A percentile compares a stretch with the other conserved stretches of the same genome.
These are phyloP conservation scores for Sesia bembeciformis DNA, from an alignment of 2,888 invertebrate species.

Conservation along the genomic window DNA sequence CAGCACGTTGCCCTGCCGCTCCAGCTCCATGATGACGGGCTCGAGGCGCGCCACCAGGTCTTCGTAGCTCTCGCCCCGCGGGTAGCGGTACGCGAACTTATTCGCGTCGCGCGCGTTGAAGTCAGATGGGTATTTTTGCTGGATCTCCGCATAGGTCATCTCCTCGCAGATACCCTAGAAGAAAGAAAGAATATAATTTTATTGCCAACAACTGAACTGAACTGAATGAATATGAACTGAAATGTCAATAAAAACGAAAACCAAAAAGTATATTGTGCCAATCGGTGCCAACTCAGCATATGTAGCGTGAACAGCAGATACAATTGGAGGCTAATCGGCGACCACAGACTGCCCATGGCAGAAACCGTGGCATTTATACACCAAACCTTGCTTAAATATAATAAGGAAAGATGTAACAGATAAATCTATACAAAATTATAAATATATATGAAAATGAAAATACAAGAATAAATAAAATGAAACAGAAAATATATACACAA, in stretches of 20 bases:
- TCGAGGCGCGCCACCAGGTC: constrained; percentile 97
- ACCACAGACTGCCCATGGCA: too few relatives aligned
- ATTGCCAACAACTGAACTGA: not conserved
- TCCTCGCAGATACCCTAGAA: constrained; percentile 95
- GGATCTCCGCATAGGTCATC: constrained; percentile 98
- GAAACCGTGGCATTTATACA: too few relatives aligned
- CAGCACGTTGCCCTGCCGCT: constrained; percentile 95
- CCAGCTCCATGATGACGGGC: constrained; percentile 99
- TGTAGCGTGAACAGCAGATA: not conserved
- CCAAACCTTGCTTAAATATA: too few relatives aligned
- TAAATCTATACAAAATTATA: too few relatives aligned
- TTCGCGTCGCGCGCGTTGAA: constrained; percentile 96
- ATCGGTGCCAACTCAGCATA: too few relatives aligned
- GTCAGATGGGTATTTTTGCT: constrained; percentile 93
- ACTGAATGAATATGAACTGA: not conserved
- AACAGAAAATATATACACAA: too few relatives aligned
- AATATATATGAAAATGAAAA: too few relatives aligned
- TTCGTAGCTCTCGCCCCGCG: constrained; percentile 96
- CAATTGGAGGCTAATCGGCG: not conserved
- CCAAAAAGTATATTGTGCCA: not conserved
- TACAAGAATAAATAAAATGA: too few relatives aligned
- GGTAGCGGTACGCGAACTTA: constrained; percentile 96
- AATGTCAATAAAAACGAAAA: not conserved
- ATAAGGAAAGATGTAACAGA: too few relatives aligned
- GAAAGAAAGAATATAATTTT: not conserved